These are phyloP conservation scores for Sinohyriopsis cumingii DNA, from an alignment of 2,888 invertebrate genomes.

Conservation along the genomic window DNA sequence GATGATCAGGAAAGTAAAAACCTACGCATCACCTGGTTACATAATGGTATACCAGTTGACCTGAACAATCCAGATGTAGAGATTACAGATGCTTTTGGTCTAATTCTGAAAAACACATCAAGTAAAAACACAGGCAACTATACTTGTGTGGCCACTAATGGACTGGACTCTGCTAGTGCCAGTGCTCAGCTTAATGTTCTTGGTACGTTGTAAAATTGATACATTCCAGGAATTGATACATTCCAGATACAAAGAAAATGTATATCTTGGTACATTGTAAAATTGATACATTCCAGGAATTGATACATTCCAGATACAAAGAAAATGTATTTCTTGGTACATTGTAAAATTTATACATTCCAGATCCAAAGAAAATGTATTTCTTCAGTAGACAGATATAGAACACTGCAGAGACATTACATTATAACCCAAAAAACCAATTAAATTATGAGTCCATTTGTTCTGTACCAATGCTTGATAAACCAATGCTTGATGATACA, in stretches of 20 bases:
- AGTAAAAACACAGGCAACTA: conserved; percentile 90
- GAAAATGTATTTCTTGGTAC: conserved; percentile 80
- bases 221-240: background rate
- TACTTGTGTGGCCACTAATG: conserved; percentile 93
- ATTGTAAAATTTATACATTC: conserved; percentile 1
- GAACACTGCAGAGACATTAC: no score
- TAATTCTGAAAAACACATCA: conserved; percentile 46
- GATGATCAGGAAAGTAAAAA: conserved; percentile 62
- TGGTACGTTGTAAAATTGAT: conserved; percentile 75
- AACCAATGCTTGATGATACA: no score
- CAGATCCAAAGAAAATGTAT: no score
- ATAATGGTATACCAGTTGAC: conserved; percentile 44
- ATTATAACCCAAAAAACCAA: no score
- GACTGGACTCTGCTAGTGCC: conserved; percentile 87
- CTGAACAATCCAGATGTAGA: conserved; percentile 35
- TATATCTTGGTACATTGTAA: conserved; percentile 79
- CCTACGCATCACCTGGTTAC: conserved; percentile 73
- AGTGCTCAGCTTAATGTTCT: conserved; percentile 93
- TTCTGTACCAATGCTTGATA: no score
- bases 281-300: background rate
- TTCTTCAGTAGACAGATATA: no score
- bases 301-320: no score
- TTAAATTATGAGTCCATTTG: no score
- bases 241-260: no score
- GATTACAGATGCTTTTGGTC: conserved; percentile 24